Percentiles rank a stretch among this genome's conserved stretches.
phyloP scores from a whole-genome alignment of 2,888 invertebrate genomes.

The Drosophila paranaensis region DNA sequence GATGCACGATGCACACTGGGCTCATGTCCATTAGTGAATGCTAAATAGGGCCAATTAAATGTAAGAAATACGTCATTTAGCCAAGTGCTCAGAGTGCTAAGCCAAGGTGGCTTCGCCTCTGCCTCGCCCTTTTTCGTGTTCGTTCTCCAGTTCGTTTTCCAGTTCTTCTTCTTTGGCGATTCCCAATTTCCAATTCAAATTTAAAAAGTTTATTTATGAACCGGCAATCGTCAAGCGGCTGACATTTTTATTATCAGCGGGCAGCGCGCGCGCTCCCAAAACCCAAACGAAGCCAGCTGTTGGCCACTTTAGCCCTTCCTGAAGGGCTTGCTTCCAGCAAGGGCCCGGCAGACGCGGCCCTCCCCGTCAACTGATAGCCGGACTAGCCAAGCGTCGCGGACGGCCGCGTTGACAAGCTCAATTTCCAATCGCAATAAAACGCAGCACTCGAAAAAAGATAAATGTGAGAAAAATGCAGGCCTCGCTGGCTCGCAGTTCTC shows the following conservation, averaged over 20 bases:
- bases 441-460: conserved; percentile 78
- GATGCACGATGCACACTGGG: conserved; percentile 60
- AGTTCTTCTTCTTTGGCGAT: not conserved
- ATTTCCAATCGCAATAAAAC: conserved; percentile 81
- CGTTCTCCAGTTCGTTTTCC: not conserved
- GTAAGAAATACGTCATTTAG: conserved; percentile 67
- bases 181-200: conserved; percentile 68
- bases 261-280: conserved; percentile 68
- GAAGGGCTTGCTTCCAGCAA: conserved; percentile 5
- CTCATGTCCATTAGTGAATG: conserved; percentile 76
- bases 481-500: conserved; percentile 43
- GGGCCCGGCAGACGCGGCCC: conserved; percentile 19
- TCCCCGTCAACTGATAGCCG: conserved; percentile 35
- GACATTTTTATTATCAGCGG: conserved; percentile 83
- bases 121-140: not conserved
- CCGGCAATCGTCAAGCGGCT: conserved; percentile 72
- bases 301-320: conserved; percentile 38
- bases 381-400: conserved; percentile 72
- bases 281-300: conserved; percentile 61
- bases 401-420: conserved; percentile 78
- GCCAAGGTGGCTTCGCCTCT: not conserved
- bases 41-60: conserved; percentile 76
- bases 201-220: conserved; percentile 81
- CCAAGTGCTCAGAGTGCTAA: conserved; percentile 6
- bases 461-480: conserved; percentile 81